These are phyloP conservation scores for Ageneiosus marmoratus DNA, from an alignment of 2,113 vertebrate genomes.

Conservation along the genomic window DNA sequence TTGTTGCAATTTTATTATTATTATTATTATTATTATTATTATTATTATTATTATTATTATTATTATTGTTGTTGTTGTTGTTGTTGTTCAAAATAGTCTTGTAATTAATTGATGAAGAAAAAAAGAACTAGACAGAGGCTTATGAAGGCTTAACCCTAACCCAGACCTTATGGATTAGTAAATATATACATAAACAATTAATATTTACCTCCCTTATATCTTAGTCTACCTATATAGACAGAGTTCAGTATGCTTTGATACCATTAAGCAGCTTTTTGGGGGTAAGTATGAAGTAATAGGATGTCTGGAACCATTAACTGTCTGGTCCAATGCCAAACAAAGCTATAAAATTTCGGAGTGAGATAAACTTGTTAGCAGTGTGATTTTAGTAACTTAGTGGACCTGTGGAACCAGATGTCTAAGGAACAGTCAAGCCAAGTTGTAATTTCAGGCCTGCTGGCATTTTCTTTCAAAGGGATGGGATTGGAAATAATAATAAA, in stretches of 20 bases:
- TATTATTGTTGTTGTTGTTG: no score
- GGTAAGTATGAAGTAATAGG: background rate
- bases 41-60: no score
- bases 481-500: background rate
- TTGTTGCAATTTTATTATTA: no score
- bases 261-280: background rate
- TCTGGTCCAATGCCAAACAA: background rate
- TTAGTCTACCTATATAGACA: background rate
- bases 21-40: no score
- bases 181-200: background rate
- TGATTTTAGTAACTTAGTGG: background rate
- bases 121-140: background rate
- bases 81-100: background rate
- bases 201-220: background rate
- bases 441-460: constrained; percentile 32
- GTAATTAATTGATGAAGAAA: background rate
- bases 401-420: constrained; percentile 4
- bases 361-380: background rate
- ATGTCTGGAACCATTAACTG: constrained; percentile 19
- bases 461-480: background rate
- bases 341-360: background rate
- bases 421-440: constrained; percentile 33
- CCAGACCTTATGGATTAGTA: background rate
- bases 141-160: no score
- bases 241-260: background rate